phyloP scores from a whole-genome alignment of 2,113 vertebrate genomes.

The Atherinomorus stipes region DNA sequence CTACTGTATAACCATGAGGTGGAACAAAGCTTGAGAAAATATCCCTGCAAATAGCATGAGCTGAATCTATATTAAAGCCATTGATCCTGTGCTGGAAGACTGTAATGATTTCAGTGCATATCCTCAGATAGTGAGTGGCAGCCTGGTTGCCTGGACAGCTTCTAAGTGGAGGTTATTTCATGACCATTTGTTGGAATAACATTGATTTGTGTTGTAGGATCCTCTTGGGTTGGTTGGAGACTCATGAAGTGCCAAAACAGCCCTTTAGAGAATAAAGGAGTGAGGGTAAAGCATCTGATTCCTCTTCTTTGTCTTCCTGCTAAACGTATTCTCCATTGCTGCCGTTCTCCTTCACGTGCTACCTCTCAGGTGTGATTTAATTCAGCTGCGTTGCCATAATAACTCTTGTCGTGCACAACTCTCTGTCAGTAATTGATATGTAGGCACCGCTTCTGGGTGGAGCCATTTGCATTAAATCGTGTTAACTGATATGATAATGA shows the following conservation, averaged over 20 bases:
- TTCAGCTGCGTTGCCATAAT: conserved; percentile 75
- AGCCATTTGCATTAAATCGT: conserved; percentile 85
- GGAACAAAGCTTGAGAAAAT: conserved; percentile 34
- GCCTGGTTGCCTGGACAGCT: conserved; percentile 51
- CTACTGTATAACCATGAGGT: conserved; percentile 5
- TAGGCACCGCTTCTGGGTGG: conserved; percentile 75
- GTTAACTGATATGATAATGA: conserved; percentile 86
- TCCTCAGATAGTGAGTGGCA: conserved; percentile 55
- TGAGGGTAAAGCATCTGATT: conserved; percentile 47
- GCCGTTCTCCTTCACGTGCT: conserved; percentile 49
- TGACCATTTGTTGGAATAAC: conserved; percentile 66
- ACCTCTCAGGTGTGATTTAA: conserved; percentile 75
- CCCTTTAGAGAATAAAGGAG: conserved; percentile 46
- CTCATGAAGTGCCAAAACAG: conserved; percentile 42
- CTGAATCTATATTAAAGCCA: conserved; percentile 43
- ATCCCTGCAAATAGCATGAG: conserved; percentile 23
- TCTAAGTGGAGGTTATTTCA: conserved; percentile 62
- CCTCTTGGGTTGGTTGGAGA: conserved; percentile 56
- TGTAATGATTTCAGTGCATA: conserved; percentile 62
- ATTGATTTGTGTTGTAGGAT: conserved; percentile 66
- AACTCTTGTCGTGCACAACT: conserved; percentile 71
- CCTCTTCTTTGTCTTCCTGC: conserved; percentile 32
- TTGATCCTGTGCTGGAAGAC: conserved; percentile 55
- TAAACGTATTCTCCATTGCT: conserved; percentile 30
- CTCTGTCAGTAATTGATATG: conserved; percentile 84